A percentile compares a stretch with the other conserved stretches of the same genome.
These are phyloP conservation scores for Sebastolobus altivelis DNA, from an alignment of 2,797 vertebrate species.

Conservation along the genomic window DNA sequence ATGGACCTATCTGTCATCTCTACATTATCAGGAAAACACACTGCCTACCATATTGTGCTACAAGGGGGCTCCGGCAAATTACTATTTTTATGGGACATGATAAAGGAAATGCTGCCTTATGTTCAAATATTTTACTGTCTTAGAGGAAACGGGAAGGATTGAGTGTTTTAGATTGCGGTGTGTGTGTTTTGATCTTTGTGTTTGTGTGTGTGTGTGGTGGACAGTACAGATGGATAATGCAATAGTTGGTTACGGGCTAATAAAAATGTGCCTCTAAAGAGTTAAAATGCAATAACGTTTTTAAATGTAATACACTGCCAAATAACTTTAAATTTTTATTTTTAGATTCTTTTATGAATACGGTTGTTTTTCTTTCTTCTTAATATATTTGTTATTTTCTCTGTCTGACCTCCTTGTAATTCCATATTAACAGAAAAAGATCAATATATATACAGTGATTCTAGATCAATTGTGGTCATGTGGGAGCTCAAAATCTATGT, in stretches of 20 bases:
- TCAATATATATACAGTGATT: neutral
- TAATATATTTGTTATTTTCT: neutral
- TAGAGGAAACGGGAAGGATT: constrained; percentile 71
- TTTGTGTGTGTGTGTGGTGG: constrained; percentile 22
- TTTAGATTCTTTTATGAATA: no score
- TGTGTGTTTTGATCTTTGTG: constrained; percentile 50
- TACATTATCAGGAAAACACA: constrained; percentile 92
- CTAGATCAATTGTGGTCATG: neutral
- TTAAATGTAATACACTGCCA: constrained; percentile 44
- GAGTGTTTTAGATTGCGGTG: constrained; percentile 62
- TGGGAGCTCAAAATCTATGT: neutral
- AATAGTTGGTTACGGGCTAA: constrained; percentile 38
- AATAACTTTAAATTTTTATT: neutral
- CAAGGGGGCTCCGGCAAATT: constrained; percentile 90
- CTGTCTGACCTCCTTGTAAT: constrained; percentile 2
- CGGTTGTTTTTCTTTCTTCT: neutral
- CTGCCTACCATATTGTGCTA: constrained; percentile 90
- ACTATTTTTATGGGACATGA: constrained; percentile 94
- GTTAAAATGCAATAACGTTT: constrained; percentile 67
- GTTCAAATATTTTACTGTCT: constrained; percentile 91
- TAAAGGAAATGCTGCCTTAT: constrained; percentile 92
- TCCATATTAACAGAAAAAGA: constrained; percentile 3
- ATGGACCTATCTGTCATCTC: constrained; percentile 92
- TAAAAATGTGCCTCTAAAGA: constrained; percentile 59
- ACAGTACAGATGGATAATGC: constrained; percentile 48